Base-by-base conservation (phyloP, 35 echinoderm and acorn worm genomes). In the Apostichopus parvimensis region DNA sequence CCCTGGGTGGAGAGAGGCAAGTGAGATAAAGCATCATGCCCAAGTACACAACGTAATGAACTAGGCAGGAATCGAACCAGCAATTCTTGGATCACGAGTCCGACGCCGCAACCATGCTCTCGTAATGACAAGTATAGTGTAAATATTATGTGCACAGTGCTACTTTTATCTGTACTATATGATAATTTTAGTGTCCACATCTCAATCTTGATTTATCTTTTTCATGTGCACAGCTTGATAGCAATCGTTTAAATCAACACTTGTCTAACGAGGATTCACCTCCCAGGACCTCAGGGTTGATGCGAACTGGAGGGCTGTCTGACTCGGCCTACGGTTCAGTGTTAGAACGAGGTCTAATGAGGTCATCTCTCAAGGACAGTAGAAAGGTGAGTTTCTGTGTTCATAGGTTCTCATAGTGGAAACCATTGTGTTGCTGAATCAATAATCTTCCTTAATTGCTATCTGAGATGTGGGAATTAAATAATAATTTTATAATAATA, bases 301-400 rank as follows among this genome's bases (percentile, higher is more conserved):
- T 77, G 75, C 68, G 17, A 53, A 92, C 26, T 92, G 34, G 56
- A 6, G 87, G 65, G 45, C 94, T 93, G 57, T 91, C 92, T 0
- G 94, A 95, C 57, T 95, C 94, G 17, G 94, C 94, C 1, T 95
- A 95, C 87, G 92, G 86, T 18, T 95, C 94, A 15, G 91, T 88
- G 8, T 65, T 93, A 25, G 91, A 93, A 73, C 79, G 91, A 85
- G 81, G 91, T 23, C 73, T 85, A 85, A 34, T 53, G 52, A 82
- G 61, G 62, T 85, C 79, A 22, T 85, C 59, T 59, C 45, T 71
- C 59, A 92, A 85, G 25, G 91, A 92, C 77, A 82, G 14, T 57
- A 83, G 53, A 83, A 70, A 72, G 79, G 81, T 83, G 7, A 61
- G 7, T 61, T 61, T 45, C 34, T 45, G 34, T 45, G 34, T 2